A percentile compares a stretch with the other conserved stretches of the same genome.
Conservation (phyloP, 1,140 invertebrate genomes). For the Dolichoris vasculosae region DNA sequence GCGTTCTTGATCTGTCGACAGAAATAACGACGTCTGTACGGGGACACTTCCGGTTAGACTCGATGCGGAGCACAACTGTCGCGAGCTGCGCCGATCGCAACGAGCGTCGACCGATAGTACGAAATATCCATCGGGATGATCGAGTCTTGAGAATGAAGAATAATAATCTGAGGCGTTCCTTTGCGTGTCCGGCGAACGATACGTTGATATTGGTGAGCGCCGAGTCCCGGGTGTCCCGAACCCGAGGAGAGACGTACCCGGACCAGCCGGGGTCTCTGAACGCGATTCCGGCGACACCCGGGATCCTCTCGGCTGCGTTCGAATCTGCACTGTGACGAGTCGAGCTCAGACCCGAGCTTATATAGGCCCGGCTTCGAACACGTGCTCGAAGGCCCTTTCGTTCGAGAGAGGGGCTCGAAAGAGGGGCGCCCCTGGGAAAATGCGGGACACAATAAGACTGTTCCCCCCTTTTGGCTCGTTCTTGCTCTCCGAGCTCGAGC, state of each 20-base stretch:
- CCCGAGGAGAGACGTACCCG: conserved; percentile 35
- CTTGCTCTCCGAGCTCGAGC: background rate
- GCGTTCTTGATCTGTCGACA: no score
- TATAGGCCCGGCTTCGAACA: conserved; percentile 50
- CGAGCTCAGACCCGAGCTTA: background rate
- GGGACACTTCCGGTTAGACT: background rate
- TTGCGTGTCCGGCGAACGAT: background rate
- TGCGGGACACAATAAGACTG: conserved; percentile 59
- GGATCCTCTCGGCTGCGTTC: conserved; percentile 56
- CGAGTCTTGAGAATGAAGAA: background rate
- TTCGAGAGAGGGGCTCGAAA: background rate
- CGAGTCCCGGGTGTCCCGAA: conserved; percentile 9
- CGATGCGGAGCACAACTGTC: background rate
- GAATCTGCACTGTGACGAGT: conserved; percentile 43
- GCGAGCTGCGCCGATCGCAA: background rate
- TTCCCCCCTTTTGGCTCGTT: background rate
- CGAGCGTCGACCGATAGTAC: no score
- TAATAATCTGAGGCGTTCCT: no score
- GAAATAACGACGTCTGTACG: no score
- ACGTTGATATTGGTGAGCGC: background rate
- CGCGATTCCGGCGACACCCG: conserved; percentile 44
- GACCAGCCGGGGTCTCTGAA: conserved; percentile 43
- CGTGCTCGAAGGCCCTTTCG: conserved; percentile 37
- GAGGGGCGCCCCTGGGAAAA: conserved; percentile 67
- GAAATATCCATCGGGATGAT: background rate